Conservation (phyloP, 2,888 invertebrate species). For the Bimastos eiseni region DNA sequence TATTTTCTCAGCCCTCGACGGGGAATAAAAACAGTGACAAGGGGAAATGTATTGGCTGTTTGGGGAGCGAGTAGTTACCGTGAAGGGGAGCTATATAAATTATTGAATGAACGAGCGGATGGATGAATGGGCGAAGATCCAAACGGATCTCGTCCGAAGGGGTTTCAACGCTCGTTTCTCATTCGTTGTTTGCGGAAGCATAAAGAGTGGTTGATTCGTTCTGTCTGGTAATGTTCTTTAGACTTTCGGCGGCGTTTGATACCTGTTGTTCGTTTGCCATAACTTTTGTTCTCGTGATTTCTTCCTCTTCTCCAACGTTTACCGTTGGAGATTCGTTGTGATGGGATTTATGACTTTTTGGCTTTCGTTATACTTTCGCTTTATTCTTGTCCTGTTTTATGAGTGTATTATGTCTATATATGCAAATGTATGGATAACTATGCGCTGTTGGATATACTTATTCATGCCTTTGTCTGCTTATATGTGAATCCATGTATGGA, state of each 20-base stretch:
- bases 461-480: neutral
- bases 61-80: no score
- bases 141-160: neutral
- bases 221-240: neutral
- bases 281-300: neutral
- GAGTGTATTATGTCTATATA: no score
- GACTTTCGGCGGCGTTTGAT: neutral
- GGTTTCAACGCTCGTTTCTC: neutral
- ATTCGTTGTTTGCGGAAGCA: no score
- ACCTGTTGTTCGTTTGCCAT: neutral
- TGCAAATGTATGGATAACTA: no score
- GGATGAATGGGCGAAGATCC: neutral
- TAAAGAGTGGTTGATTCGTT: no score
- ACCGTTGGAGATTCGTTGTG: neutral
- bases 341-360: neutral
- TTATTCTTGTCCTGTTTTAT: neutral
- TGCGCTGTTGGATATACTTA: no score
- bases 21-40: neutral
- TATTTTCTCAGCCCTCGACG: neutral
- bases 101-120: no score
- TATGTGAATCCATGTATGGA: neutral
- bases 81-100: no score
- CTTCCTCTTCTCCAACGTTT: neutral
- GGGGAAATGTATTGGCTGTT: neutral
- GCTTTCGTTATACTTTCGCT: neutral